Base-by-base conservation (phyloP, 2,113 vertebrate species). In the Cathartes aura region DNA sequence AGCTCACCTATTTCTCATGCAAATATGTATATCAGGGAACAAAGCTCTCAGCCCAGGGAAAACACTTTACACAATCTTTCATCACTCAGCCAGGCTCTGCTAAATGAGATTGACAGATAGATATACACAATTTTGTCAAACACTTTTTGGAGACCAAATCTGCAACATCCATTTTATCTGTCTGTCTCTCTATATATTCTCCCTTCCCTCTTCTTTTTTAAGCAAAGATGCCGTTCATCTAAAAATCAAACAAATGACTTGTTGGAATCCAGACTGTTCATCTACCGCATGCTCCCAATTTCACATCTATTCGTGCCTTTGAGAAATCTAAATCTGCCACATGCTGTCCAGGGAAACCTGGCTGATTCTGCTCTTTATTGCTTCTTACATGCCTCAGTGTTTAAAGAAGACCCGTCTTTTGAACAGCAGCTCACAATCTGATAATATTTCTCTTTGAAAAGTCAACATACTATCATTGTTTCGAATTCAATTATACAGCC, bases 391-490 rank as follows among this genome's bases (percentile, higher is more conserved):
- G 90, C 94, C 91, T 93, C 1, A 0, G 68, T 94, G 91, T 93
- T 95, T 96, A 94, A 96, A 96, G 93, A 97, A 89, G 92, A 94
- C 63, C 78, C 9, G 2, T 81, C 93, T 96, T 97, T 96, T 90
- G 97, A 97, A 92, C 95, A 94, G 95, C 93, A 97, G 93, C 94
- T 96, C 89, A 84, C 72, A 94, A 93, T 97, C 94, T 95, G 97
- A 97, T 97, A 97, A 96, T 97, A 97, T 97, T 97, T 97, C 95
- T 87, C 85, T 97, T 97, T 95, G 96, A 87, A 97, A 97, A 97
- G 95, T 97, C 97, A 97, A 97, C 90, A 95, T 95, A 95, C 93
- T 93, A 83, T 93, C 96, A 93, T 94, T 97, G 95, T 95, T 98
- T 96, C 95, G 0, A 90, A 97, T 97, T 96, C 95, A 96, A 94